phyloP scores from a whole-genome alignment of 2,113 vertebrate genomes.

The Corythornis vintsioides region DNA sequence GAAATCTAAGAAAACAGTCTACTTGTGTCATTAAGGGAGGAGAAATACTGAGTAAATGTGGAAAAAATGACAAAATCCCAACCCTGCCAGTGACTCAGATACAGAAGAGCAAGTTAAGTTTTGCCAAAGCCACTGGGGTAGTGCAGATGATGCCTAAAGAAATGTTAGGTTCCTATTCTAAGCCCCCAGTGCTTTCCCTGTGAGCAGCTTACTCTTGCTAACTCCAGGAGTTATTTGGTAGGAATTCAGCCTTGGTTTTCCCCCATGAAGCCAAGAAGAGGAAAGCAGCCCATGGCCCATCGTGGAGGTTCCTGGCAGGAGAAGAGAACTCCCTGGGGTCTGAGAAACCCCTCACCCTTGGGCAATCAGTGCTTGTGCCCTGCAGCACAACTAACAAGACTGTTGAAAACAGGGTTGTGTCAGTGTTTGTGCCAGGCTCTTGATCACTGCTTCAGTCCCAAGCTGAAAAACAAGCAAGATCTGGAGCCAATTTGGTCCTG shows the following conservation, averaged over 20 bases:
- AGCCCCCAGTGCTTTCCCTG: background rate
- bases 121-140: background rate
- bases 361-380: background rate
- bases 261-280: background rate
- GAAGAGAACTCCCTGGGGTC: fast-evolving
- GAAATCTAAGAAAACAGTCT: constrained; percentile 26
- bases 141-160: background rate
- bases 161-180: background rate
- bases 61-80: background rate
- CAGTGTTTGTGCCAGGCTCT: background rate
- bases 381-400: background rate
- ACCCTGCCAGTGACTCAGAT: background rate
- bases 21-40: background rate
- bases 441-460: background rate
- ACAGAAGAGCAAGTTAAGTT: background rate
- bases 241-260: background rate
- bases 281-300: background rate
- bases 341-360: background rate
- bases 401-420: background rate
- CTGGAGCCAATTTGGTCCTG: background rate
- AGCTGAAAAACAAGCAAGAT: background rate
- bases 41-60: background rate
- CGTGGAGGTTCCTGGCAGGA: background rate
- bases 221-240: background rate
- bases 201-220: background rate